Evolutionary conservation across 2,888 invertebrate genomes (phyloP), one percentile per base, ranked within the genome.

Genomic region (Agrypnus murinus): DNA sequence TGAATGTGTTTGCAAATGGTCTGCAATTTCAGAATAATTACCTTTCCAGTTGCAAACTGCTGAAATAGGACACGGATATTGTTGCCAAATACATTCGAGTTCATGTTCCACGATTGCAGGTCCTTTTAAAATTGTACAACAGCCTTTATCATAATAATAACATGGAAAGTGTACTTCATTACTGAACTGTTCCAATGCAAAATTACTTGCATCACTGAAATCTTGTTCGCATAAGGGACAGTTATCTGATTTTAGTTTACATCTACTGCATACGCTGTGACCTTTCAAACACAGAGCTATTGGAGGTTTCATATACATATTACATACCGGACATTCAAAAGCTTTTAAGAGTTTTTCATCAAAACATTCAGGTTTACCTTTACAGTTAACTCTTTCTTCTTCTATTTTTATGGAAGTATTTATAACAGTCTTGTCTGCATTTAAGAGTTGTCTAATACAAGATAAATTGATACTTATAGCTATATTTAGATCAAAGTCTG

Each of bases 271-370:
- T 32, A 84, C 74, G 58, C 82, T 83, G 69, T 84, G 84, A 0
- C 84, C 83, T n/a, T 79, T 76, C 55, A 80, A 77, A 65, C 84
- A 84, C 63, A 83, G 84, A 48, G 74, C 81, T 64, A 84, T 84
- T 0, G 83, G 84, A 0, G 83, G 82, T 62, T 79, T 80, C 84
- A 84, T 84, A 48, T 79, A 78, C 17, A 72, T 75, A 62, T 82
- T 83, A 66, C 84, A 84, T 0, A 83, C 80, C 5, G 84, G 83
- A 68, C 84, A 84, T 74, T 83, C 83, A 63, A 84, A 81, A 57
- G 77, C 78, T 9, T 77, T 78, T 34, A 83, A 62, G 66, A 83
- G 75, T 53, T 78, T 78, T 45, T 83, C 82, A 62, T n/a, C n/a
- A n/a, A n/a, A n/a, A n/a, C n/a, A n/a, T n/a, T 81, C 79, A 8